phyloP scores from a whole-genome alignment of 2,888 invertebrate genomes.

The Pterostichus madidus region DNA sequence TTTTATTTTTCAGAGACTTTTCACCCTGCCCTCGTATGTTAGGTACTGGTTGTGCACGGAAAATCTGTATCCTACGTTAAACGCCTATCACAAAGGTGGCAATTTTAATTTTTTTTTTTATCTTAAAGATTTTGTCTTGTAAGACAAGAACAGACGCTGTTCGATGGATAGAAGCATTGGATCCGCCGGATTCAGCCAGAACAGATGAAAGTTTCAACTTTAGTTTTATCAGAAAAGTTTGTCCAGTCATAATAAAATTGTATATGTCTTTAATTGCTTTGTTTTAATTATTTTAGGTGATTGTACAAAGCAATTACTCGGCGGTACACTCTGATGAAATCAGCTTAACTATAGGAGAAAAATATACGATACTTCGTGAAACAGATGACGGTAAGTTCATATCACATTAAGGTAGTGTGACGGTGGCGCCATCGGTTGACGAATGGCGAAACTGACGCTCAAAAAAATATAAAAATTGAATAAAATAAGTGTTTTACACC shows the following conservation, averaged over 20 bases:
- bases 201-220: not conserved
- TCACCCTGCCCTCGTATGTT: no score
- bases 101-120: not conserved
- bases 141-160: slow-evolving; percentile 28
- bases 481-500: no score
- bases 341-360: slow-evolving; percentile 1
- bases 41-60: no score
- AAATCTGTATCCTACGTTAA: no score
- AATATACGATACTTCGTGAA: slow-evolving; percentile 14
- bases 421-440: no score
- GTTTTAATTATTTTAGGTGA: slow-evolving; percentile 17
- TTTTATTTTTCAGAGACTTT: no score
- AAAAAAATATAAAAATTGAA: no score
- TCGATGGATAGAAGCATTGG: slow-evolving; percentile 46
- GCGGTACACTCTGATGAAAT: slow-evolving; percentile 54
- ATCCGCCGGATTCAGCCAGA: slow-evolving; percentile 33
- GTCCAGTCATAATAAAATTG: not conserved
- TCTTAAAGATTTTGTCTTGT: slow-evolving; percentile 34
- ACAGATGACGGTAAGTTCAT: slow-evolving; percentile 41
- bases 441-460: no score
- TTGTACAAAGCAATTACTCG: slow-evolving; percentile 49
- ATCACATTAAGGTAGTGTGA: no score
- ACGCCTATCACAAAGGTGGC: no score
- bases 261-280: not conserved
- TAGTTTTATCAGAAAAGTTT: not conserved